Base-by-base conservation (phyloP, 2,797 vertebrate species). In the Poliocrania exsul region DNA sequence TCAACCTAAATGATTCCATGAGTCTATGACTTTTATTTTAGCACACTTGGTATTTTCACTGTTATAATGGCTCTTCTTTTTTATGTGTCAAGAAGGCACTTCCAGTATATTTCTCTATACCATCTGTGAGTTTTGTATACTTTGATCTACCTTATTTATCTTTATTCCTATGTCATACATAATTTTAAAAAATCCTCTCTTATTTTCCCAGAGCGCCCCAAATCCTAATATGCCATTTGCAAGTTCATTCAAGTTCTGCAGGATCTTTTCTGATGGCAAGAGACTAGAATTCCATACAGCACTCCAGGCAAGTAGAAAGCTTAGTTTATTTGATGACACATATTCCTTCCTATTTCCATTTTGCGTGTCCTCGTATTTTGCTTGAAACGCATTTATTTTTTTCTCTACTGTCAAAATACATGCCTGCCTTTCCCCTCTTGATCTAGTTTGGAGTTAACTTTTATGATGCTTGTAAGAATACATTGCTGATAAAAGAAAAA, bases 391-490 rank as follows among this genome's bases (percentile, higher is more conserved):
- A 3, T 21, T 53, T 31, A 12, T 4, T n/a, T 70, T 51, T 51
- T 17, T 18, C 18, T 20, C 25, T 31, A 6, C 13, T 75, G 16
- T 21, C 31, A 61, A 84, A 81, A 47, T 7, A 35, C 38, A 19
- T 4, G 14, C 73, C 47, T 61, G 58, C 64, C 21, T 9, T 53
- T 37, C 26, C 50, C 56, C 9, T 25, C 29, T 16, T 4, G 4
- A 13, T 20, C 16, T 23, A 37, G 2, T 25, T 7, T 2, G 7
- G 25, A 7, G 24, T 70, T 25, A 33, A 29, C 5, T 75, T 47
- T 35, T 20, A 21, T 0, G 5, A 60, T 54, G 25, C 6, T 44
- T 5, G 0, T 12, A 44, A 61, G 37, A 77, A 44, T 3, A 35
- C 19, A 42, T 0, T 5, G 31, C 2, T 12, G 11, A 49, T 13